Conservation (phyloP, 1,140 invertebrate genomes). For the Caerostris darwini region DNA sequence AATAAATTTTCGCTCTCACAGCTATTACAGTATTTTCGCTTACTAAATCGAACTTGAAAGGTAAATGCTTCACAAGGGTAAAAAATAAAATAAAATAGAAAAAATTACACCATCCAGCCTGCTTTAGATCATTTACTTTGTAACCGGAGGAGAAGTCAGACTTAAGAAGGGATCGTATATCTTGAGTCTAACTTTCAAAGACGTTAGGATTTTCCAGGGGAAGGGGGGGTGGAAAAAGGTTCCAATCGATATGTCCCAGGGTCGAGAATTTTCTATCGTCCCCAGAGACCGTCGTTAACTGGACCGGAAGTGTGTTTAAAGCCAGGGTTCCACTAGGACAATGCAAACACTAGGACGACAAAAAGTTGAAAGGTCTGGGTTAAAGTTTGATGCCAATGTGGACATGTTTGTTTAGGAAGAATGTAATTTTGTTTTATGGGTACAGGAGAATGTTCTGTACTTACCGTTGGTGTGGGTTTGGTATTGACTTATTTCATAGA, state of each 20-base stretch:
- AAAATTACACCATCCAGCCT: not conserved
- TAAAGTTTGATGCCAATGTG: conserved; percentile 2
- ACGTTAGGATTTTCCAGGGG: conserved; percentile 16
- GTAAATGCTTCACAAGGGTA: not conserved
- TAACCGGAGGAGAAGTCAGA: conserved; percentile 25
- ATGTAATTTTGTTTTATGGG: conserved; percentile 17
- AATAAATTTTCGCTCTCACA: conserved; percentile 1
- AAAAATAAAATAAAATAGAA: not conserved
- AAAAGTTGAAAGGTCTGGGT: conserved; percentile 19
- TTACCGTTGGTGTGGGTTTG: not conserved
- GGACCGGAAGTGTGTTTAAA: conserved; percentile 54
- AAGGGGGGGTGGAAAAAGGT: not conserved
- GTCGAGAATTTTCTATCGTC: conserved; percentile 33
- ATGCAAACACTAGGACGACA: conserved; percentile 39
- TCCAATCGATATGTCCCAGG: conserved; percentile 34
- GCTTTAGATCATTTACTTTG: conserved; percentile 61
- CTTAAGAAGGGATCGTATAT: conserved; percentile 40
- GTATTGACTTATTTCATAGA: no score
- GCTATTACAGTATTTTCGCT: conserved; percentile 35
- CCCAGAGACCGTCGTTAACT: not conserved
- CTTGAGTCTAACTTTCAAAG: conserved; percentile 46
- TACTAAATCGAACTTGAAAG: conserved; percentile 53
- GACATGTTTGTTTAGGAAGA: not conserved
- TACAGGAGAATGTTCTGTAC: not conserved
- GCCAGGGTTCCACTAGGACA: conserved; percentile 11